Percentiles rank a stretch among this genome's conserved stretches.
These are phyloP conservation scores for Distichodus sexfasciatus DNA, from an alignment of 2,797 vertebrate genomes.

Conservation along the genomic window DNA sequence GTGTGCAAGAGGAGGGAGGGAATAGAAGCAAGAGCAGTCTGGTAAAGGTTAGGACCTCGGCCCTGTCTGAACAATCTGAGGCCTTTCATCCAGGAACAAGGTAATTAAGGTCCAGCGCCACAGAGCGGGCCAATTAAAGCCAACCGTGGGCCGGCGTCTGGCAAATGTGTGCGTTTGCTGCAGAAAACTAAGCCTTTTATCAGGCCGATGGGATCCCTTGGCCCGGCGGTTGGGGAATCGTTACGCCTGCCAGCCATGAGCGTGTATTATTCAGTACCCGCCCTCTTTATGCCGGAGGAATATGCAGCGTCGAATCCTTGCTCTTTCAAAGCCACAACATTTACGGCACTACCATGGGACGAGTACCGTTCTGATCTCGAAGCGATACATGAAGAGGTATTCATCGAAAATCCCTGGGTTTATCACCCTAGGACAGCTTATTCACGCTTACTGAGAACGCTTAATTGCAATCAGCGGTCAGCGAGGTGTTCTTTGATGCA, in stretches of 20 bases:
- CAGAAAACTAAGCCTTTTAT: constrained; percentile 65
- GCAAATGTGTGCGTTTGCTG: constrained; percentile 66
- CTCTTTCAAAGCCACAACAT: neutral
- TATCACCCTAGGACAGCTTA: neutral
- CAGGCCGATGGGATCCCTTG: constrained; percentile 53
- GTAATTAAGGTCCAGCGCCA: constrained; percentile 72
- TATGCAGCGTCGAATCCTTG: constrained; percentile 6
- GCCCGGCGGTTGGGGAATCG: constrained; percentile 22
- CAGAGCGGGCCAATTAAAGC: constrained; percentile 74
- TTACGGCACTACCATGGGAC: neutral
- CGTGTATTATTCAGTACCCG: constrained; percentile 31
- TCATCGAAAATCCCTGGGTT: neutral
- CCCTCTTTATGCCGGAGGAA: constrained; percentile 12
- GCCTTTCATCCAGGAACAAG: constrained; percentile 74
- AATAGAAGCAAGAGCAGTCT: constrained; percentile 41
- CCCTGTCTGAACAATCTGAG: constrained; percentile 64
- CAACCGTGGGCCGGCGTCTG: constrained; percentile 55
- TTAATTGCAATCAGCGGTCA: neutral
- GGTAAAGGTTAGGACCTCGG: constrained; percentile 66
- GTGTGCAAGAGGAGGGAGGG: constrained; percentile 5
- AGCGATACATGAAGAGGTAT: constrained; percentile 1
- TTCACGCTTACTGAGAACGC: neutral
- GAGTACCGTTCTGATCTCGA: neutral
- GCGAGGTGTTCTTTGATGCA: neutral
- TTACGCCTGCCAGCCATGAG: constrained; percentile 34